A percentile compares a stretch with the other conserved stretches of the same genome.
These are phyloP conservation scores for Aromia moschata DNA, from an alignment of 2,888 invertebrate genomes.

Conservation along the genomic window DNA sequence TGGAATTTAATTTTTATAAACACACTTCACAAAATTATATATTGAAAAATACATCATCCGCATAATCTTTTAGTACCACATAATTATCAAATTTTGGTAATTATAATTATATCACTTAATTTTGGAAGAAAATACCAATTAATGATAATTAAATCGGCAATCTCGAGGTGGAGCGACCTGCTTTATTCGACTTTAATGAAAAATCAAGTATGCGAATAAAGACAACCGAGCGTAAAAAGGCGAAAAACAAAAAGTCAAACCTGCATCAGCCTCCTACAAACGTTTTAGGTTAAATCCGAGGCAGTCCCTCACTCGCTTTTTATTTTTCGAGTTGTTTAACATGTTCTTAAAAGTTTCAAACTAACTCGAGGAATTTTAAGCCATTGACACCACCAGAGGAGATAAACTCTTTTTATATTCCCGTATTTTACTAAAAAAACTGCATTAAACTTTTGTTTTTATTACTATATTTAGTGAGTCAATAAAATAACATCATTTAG, in stretches of 20 bases:
- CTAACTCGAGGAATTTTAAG: conserved; percentile 47
- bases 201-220: conserved; percentile 33
- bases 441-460: conserved; percentile 55
- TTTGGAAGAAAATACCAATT: too few species aligned
- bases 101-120: too few species aligned
- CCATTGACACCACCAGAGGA: conserved; percentile 46
- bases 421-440: conserved; percentile 44
- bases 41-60: too few species aligned
- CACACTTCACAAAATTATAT: too few species aligned
- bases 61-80: too few species aligned
- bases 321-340: conserved; percentile 48
- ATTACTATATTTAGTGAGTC: conserved; percentile 48
- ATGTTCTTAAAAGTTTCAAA: conserved; percentile 48
- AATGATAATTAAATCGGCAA: too few species aligned
- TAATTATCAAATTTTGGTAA: too few species aligned
- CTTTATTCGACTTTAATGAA: too few species aligned
- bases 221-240: conserved; percentile 25
- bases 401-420: conserved; percentile 47
- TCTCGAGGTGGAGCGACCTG: too few species aligned
- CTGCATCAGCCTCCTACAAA: conserved; percentile 44
- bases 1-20: too few species aligned
- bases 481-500: conserved; percentile 44
- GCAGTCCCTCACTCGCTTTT: conserved; percentile 36
- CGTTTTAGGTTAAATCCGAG: conserved; percentile 39
- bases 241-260: conserved; percentile 34